A percentile compares a stretch with the other conserved stretches of the same genome.
phyloP scores from a whole-genome alignment of 2,113 vertebrate genomes.

The Aegithalos caudatus region DNA sequence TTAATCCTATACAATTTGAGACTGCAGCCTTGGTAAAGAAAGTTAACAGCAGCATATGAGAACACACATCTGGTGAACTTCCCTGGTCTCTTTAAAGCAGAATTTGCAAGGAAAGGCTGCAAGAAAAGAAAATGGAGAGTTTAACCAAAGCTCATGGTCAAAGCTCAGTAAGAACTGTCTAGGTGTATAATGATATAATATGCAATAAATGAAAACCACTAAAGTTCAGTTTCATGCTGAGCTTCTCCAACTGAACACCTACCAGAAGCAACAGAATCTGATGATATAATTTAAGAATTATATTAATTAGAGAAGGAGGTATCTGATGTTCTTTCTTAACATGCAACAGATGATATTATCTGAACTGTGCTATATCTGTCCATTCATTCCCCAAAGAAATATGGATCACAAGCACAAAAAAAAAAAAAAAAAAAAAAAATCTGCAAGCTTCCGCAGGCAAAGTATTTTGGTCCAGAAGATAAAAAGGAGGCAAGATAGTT shows the following conservation, averaged over 20 bases:
- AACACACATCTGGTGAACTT: neutral
- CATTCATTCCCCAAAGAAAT: neutral
- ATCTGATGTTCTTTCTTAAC: neutral
- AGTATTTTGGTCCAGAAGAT: neutral
- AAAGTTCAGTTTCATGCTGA: conserved; percentile 23
- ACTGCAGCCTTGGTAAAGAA: neutral
- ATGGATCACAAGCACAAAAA: neutral
- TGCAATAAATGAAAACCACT: conserved; percentile 17
- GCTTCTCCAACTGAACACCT: neutral
- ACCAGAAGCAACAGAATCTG: neutral
- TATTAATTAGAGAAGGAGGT: neutral
- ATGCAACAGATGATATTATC: neutral
- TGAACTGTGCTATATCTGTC: neutral
- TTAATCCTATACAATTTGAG: neutral
- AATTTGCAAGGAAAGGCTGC: neutral
- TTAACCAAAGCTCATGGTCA: conserved; percentile 3
- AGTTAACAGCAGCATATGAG: neutral
- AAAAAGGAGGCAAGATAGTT: neutral
- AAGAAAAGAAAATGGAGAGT: neutral
- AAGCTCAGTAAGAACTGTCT: neutral
- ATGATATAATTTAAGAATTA: neutral
- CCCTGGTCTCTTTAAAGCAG: neutral
- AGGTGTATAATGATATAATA: neutral
- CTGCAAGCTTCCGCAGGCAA: neutral
- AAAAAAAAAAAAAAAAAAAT: neutral